These are phyloP conservation scores for Hipparchia sbordonii DNA, from an alignment of 2,888 invertebrate genomes.

Conservation along the genomic window DNA sequence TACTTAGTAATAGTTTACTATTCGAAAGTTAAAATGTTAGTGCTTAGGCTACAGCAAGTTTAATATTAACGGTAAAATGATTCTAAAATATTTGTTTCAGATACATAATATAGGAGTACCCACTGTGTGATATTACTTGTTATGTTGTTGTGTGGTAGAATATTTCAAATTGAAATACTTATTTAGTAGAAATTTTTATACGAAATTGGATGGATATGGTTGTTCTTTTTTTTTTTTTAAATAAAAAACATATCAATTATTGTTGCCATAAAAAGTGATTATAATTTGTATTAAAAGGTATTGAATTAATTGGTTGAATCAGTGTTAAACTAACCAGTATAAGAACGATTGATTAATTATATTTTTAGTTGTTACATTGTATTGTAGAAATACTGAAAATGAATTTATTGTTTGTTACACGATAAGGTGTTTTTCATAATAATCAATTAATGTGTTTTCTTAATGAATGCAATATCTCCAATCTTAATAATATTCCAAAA, in stretches of 20 bases:
- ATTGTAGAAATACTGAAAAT: background rate
- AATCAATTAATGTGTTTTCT: background rate
- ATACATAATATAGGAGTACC: background rate
- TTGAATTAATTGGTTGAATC: background rate
- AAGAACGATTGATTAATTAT: background rate
- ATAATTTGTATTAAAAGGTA: background rate
- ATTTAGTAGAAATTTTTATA: slow-evolving; percentile 11
- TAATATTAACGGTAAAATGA: background rate
- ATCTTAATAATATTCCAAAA: too few relatives aligned
- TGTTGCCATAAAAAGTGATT: slow-evolving; percentile 8
- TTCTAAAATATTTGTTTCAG: slow-evolving; percentile 12
- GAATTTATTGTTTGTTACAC: background rate
- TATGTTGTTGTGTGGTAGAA: slow-evolving; percentile 17
- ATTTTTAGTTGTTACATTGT: background rate
- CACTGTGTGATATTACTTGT: slow-evolving; percentile 10
- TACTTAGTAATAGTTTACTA: too few relatives aligned
- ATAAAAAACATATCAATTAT: slow-evolving; percentile 13
- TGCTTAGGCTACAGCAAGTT: too few relatives aligned
- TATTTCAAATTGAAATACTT: slow-evolving; percentile 13
- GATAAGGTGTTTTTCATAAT: background rate
- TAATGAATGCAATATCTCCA: too few relatives aligned
- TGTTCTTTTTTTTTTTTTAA: slow-evolving; percentile 4
- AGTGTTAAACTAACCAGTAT: background rate
- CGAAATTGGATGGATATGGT: background rate
- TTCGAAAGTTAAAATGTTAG: too few relatives aligned